Conservation (phyloP, 2,113 vertebrate species). For the Gallinago jamesoni region DNA sequence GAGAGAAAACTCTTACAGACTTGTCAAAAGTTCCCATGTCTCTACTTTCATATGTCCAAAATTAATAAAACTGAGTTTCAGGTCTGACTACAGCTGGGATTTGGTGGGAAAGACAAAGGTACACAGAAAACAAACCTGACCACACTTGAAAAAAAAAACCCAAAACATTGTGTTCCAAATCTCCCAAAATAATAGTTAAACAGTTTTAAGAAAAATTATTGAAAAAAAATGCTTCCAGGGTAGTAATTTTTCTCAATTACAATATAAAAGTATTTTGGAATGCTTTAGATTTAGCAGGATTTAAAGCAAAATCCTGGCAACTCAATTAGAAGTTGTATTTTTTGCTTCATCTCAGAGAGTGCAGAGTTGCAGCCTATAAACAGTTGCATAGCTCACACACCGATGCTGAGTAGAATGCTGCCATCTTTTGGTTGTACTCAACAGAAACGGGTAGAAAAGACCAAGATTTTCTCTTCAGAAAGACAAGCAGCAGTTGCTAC, state of each 20-base stretch:
- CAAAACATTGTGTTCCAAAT: not conserved
- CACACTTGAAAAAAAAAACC: not conserved
- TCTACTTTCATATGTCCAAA: not conserved
- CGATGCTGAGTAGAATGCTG: conserved; percentile 35
- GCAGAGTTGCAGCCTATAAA: not conserved
- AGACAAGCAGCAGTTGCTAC: not conserved
- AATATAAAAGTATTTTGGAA: not conserved
- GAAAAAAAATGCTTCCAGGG: not conserved
- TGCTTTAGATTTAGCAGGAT: not conserved
- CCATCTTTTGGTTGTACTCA: conserved; percentile 48
- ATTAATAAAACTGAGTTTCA: not conserved
- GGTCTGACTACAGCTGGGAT: not conserved
- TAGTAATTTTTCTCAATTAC: not conserved
- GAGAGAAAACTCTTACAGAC: not conserved
- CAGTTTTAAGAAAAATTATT: not conserved
- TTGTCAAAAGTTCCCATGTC: not conserved
- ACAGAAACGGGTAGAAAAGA: not conserved
- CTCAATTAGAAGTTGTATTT: not conserved
- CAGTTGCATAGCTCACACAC: not conserved
- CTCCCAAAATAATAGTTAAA: not conserved
- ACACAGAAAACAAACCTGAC: not conserved
- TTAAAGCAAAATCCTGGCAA: not conserved
- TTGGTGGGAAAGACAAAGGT: not conserved
- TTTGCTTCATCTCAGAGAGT: not conserved
- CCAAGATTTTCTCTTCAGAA: not conserved